Evolutionary conservation across 2,797 vertebrate genomes (phyloP).

Genomic region (Bovichtus variegatus): DNA sequence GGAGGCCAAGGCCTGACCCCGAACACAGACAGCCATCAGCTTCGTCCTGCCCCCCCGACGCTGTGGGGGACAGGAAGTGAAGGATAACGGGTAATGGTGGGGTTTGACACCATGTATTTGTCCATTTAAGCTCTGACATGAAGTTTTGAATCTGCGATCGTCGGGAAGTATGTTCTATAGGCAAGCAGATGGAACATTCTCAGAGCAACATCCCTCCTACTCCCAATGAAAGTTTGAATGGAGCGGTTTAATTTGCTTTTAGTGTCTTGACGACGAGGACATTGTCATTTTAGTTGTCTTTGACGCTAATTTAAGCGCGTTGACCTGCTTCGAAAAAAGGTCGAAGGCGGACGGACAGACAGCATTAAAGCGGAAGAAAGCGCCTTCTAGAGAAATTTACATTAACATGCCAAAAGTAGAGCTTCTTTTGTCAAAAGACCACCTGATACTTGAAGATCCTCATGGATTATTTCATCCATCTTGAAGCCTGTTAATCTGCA

Average conservation of each 20-base stretch:
- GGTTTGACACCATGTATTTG: conserved; percentile 55
- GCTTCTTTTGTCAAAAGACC: conserved; percentile 73
- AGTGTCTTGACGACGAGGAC: conserved; percentile 28
- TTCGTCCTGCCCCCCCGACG: not conserved
- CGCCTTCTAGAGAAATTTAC: conserved; percentile 70
- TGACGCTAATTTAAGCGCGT: conserved; percentile 7
- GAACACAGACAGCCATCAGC: conserved; percentile 21
- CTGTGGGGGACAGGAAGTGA: conserved; percentile 27
- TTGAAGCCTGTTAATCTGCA: conserved; percentile 82
- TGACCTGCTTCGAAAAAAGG: conserved; percentile 9
- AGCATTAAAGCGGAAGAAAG: conserved; percentile 50
- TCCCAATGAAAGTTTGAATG: conserved; percentile 26
- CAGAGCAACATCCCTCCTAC: conserved; percentile 27
- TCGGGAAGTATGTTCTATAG: conserved; percentile 19
- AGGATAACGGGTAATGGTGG: conserved; percentile 55
- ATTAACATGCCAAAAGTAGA: conserved; percentile 74
- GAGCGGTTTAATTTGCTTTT: conserved; percentile 37
- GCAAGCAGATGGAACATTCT: conserved; percentile 37
- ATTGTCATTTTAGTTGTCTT: conserved; percentile 27
- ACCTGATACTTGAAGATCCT: conserved; percentile 83
- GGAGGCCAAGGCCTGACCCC: conserved; percentile 96
- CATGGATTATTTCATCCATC: conserved; percentile 69
- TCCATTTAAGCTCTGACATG: conserved; percentile 68
- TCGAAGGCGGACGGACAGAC: conserved; percentile 38
- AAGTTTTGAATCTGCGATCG: conserved; percentile 51